Conservation (phyloP, 92 coral and sea anemone species). For the Palythoa heliodiscus region DNA sequence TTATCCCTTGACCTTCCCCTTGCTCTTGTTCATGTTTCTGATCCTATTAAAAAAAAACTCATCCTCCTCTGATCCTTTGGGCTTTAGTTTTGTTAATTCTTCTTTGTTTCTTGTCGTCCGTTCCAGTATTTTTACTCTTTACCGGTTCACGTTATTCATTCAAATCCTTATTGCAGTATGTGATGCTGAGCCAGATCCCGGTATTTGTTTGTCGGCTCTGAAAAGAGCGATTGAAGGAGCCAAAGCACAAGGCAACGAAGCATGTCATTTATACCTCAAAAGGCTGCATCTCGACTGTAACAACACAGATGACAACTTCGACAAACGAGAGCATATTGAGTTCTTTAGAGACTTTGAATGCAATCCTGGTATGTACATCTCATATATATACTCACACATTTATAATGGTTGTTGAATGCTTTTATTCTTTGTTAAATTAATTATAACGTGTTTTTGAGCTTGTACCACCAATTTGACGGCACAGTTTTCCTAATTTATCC, state of each 20-base stretch:
- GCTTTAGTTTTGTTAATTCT: too few species aligned
- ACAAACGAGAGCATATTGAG: constrained; percentile 29
- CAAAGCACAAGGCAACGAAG: neutral
- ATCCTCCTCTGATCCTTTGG: too few species aligned
- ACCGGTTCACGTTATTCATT: neutral
- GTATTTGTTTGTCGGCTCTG: constrained; percentile 39
- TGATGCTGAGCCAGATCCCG: constrained; percentile 33
- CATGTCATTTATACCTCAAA: constrained; percentile 7
- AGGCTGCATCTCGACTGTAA: constrained; percentile 28
- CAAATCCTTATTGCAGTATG: constrained; percentile 12
- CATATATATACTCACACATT: neutral
- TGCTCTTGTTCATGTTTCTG: too few species aligned
- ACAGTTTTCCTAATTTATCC: too few species aligned
- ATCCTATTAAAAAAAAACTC: too few species aligned
- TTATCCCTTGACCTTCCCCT: too few species aligned
- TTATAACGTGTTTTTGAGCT: too few species aligned
- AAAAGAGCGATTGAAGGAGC: constrained; percentile 12
- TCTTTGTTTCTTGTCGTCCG: too few species aligned
- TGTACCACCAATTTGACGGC: too few species aligned
- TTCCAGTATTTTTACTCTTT: too few species aligned
- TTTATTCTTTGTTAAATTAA: too few species aligned
- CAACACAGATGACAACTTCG: constrained; percentile 27
- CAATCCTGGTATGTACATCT: neutral
- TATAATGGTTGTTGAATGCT: too few species aligned
- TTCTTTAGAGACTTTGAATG: constrained; percentile 30